These are phyloP conservation scores for Pocota personata DNA, from an alignment of 2,888 invertebrate species.

Conservation along the genomic window DNA sequence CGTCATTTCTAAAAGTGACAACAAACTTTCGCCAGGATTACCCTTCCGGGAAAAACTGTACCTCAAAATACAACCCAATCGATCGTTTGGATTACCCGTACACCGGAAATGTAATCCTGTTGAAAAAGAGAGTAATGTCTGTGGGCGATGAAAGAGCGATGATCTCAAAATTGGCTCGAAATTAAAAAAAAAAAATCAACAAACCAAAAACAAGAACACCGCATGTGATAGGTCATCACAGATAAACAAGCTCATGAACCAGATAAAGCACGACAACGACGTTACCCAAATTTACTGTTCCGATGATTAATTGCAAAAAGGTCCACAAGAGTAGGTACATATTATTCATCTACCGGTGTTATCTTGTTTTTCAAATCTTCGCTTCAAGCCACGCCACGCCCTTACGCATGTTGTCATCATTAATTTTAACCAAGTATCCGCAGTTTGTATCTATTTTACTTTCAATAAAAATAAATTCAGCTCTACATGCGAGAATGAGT, in stretches of 20 bases:
- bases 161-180: background rate
- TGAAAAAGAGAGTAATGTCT: background rate
- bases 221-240: background rate
- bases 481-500: constrained; percentile 59
- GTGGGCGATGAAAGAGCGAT: background rate
- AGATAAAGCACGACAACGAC: constrained; percentile 39
- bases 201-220: background rate
- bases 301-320: constrained; percentile 38
- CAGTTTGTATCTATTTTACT: constrained; percentile 45
- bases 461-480: constrained; percentile 60
- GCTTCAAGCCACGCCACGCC: constrained; percentile 40
- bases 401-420: constrained; percentile 71
- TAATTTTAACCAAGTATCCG: constrained; percentile 49
- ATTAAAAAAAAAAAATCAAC: too few species aligned
- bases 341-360: constrained; percentile 29
- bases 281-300: constrained; percentile 26
- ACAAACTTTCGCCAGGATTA: too few species aligned
- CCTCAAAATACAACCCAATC: background rate
- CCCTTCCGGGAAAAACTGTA: too few species aligned
- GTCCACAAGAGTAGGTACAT: background rate
- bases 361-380: constrained; percentile 28
- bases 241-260: constrained; percentile 26
- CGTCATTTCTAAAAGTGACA: too few species aligned
- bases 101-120: too few species aligned
- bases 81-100: too few species aligned